phyloP scores from a whole-genome alignment of 2,797 vertebrate species.

The Girardinus metallicus region DNA sequence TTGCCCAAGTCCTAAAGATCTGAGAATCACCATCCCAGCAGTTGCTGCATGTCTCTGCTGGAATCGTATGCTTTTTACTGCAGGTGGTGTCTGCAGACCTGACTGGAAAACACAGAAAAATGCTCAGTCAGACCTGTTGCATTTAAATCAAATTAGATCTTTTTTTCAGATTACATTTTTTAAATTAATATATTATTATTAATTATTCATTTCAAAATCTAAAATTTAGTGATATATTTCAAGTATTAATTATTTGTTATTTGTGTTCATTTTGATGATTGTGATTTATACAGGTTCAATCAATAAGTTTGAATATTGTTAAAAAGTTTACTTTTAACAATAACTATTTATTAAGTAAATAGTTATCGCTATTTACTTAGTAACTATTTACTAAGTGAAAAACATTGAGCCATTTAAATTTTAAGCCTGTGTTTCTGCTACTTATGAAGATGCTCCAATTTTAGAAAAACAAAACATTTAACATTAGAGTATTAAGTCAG shows the following conservation, averaged over 20 bases:
- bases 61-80: constrained; percentile 43
- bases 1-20: constrained; percentile 72
- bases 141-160: constrained; percentile 20
- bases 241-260: not conserved
- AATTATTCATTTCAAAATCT: not conserved
- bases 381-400: not conserved
- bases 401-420: not conserved
- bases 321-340: not conserved
- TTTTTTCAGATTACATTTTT: not conserved
- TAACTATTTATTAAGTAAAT: not conserved
- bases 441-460: not conserved
- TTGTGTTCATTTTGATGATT: not conserved
- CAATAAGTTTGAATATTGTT: not conserved
- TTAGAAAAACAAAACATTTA: not conserved
- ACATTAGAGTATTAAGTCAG: not conserved
- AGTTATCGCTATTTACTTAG: too few relatives aligned
- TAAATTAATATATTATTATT: too few relatives aligned
- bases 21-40: constrained; percentile 56
- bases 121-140: constrained; percentile 31
- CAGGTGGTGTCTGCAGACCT: constrained; percentile 48
- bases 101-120: constrained; percentile 44
- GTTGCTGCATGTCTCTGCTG: constrained; percentile 62
- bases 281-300: not conserved
- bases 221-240: not conserved
- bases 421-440: not conserved